These are phyloP conservation scores for Atrichornis clamosus DNA, from an alignment of 2,113 vertebrate genomes.

Conservation along the genomic window DNA sequence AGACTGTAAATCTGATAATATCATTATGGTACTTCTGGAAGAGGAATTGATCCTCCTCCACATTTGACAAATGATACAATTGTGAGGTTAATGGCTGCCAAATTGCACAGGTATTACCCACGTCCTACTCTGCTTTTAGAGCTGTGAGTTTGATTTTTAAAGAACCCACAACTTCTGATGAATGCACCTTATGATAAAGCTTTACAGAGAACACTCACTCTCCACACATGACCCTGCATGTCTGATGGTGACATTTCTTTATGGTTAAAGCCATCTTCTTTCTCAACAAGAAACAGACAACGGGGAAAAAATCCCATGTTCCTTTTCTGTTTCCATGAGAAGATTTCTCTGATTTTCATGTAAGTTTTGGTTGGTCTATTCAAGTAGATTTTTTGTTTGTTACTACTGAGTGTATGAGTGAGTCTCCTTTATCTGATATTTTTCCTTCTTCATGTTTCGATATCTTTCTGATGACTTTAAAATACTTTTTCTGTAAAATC, in stretches of 20 bases:
- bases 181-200: not conserved
- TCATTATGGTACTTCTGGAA: not conserved
- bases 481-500: not conserved
- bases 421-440: not conserved
- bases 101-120: not conserved
- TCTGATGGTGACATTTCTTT: not conserved
- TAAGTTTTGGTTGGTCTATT: not conserved
- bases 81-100: not conserved
- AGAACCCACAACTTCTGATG: not conserved
- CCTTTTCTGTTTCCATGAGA: not conserved
- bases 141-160: not conserved
- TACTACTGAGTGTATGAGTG: not conserved
- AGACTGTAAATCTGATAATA: not conserved
- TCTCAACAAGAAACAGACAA: not conserved
- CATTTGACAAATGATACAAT: not conserved
- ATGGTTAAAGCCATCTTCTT: not conserved
- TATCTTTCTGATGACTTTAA: not conserved
- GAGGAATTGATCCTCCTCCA: not conserved
- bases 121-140: not conserved
- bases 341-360: not conserved
- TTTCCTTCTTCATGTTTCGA: not conserved
- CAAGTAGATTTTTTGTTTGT: not conserved
- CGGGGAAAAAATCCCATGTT: not conserved
- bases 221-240: not conserved
- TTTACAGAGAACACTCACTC: not conserved